Conservation (phyloP, 2,113 vertebrate species). For the Gambusia holbrooki region DNA sequence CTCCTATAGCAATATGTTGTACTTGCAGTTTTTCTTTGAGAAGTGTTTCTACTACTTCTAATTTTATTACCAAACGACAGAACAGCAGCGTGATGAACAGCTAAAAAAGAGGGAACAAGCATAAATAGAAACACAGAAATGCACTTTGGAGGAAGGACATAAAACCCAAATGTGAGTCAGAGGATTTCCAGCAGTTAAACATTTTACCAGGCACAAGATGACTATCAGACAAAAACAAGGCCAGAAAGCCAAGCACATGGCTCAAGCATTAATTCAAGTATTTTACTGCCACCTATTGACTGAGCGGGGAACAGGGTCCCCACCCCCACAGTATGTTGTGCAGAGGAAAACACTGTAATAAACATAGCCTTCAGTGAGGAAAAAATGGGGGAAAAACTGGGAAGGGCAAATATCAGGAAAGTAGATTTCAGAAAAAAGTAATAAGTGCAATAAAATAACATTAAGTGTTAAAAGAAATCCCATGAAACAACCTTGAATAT, state of each 20-base stretch:
- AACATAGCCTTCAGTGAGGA: slow-evolving; percentile 10
- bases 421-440: slow-evolving; percentile 20
- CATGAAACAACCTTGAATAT: neutral
- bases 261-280: slow-evolving; percentile 43
- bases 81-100: slow-evolving; percentile 33
- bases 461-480: neutral
- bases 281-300: slow-evolving; percentile 76
- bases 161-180: slow-evolving; percentile 71
- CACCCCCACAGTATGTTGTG: slow-evolving; percentile 50
- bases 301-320: slow-evolving; percentile 37
- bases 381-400: neutral
- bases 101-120: slow-evolving; percentile 40
- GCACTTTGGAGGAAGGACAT: slow-evolving; percentile 50
- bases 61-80: slow-evolving; percentile 42
- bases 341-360: slow-evolving; percentile 24
- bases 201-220: slow-evolving; percentile 65
- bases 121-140: slow-evolving; percentile 30
- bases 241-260: slow-evolving; percentile 56
- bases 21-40: too few relatives aligned
- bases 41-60: slow-evolving; percentile 35
- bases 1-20: too few relatives aligned
- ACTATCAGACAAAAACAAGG: slow-evolving; percentile 54
- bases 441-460: neutral
- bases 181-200: slow-evolving; percentile 68
- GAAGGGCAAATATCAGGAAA: neutral